Base-by-base conservation (phyloP, 2,888 invertebrate species). In the Lutraria lutraria region DNA sequence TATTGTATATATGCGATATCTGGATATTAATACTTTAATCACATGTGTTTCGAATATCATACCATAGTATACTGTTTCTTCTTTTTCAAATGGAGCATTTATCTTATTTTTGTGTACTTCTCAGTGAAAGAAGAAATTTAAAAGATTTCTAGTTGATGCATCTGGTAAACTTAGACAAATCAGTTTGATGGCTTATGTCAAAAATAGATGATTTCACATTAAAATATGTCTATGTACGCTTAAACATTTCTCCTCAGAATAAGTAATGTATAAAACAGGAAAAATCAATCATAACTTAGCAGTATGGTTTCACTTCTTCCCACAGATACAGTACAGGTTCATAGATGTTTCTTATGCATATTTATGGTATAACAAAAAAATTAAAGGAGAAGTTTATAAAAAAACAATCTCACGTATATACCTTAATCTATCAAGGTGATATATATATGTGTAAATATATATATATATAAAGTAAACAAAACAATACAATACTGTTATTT, bases 401-500 rank as follows among this genome's bases (percentile, higher is more conserved):
- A n/a, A 84, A 52, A 43, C 13, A 56, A 80, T 34, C 79, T 54
- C 72, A 8, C 34, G 12, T 31, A 19, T n/a, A 34, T 60, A 54
- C 84, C 80, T 34, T 12, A 31, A 0, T 79, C 31, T 60, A 60
- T 76, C 72, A 84, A n/a, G n/a, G 54, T 53, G 79, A 72, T 52
- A 19, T 25, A 52, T 81, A 81, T 8, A 81, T 43, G 43, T 43
- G n/a, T 52, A 68, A 83, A 83, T 31, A 60, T 76, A 76, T 76
- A 85, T 53, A 56, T 43, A 85, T 60, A 60, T 85, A 80, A 80
- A 76, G 72, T 34, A 43, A 31, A 81, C 52, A 81, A 84, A 68
- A 81, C 86, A 86, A 86, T 81, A 68, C 86, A 86, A 86, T 86
- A 86, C 86, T 86, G 86, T 54, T 86, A 43, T 43, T 86, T 25